Evolutionary conservation across 1,140 invertebrate species (phyloP), one percentile per base, ranked within the genome.

Genomic region (Caenorhabditis latens): DNA sequence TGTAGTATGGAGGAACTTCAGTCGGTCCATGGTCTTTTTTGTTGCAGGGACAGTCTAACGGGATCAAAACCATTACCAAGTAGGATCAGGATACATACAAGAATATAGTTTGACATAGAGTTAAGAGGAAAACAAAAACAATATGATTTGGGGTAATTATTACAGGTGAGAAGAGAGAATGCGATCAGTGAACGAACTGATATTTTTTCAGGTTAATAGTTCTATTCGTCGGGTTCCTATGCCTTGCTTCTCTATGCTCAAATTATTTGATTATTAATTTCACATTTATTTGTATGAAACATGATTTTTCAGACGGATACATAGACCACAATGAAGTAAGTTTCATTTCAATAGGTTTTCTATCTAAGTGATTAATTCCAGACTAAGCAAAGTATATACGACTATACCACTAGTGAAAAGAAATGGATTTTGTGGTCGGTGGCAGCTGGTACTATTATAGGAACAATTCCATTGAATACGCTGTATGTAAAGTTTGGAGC

Each of bases 241-340:
- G 84, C 24, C 55, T 85, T 14, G 48, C 84, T 5, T 71, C 63
- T 8, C 46, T 85, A 19, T 85, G 84, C 43, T 85, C 63, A 16
- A 85, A 85, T 57, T 85, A 85, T 79, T 53, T 71, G 6, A 85
- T 85, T 79, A 85, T 85, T 13, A 71, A 85, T 63, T 85, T 85
- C 32, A 85, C 84, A 55, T 85, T 85, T 57, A 85, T 85, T 21
- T 85, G 84, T 53, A 85, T 85, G 84, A 67, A 75, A 71, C n/a
- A 85, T 40, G 67, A 85, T 43, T 55, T 75, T 24, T 61, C 63
- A 21, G 58, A 46, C 40, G 67, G 63, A 4, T 71, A 19, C 32
- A 32, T n/a, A 3, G 40, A 53, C 7, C 21, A 40, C 57, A 53
- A 85, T 53, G 71, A 46, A 9, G 71, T 79, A 32, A 50, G 46